A percentile compares a stretch with the other conserved stretches of the same genome.
These are phyloP conservation scores for Callipepla squamata DNA, from an alignment of 2,113 vertebrate species.

Conservation along the genomic window DNA sequence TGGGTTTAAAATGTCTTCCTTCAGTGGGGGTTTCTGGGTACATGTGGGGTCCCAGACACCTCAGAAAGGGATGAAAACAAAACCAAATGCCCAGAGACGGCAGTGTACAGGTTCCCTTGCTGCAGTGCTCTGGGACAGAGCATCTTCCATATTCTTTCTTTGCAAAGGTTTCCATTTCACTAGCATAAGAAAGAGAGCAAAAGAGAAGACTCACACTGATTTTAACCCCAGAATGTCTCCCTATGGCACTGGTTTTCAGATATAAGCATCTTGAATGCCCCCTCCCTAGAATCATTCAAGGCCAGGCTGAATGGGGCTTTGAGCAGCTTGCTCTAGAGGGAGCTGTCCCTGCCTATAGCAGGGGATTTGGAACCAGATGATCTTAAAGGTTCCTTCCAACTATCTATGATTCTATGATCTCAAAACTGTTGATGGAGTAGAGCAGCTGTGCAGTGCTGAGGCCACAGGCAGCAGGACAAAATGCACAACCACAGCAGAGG, in stretches of 20 bases:
- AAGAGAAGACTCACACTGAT: background rate
- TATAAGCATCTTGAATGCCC: background rate
- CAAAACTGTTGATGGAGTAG: background rate
- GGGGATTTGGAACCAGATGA: too few relatives aligned
- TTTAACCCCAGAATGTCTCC: background rate
- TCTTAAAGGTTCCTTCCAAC: too few relatives aligned
- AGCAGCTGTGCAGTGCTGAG: fast-evolving
- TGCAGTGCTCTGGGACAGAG: background rate
- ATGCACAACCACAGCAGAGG: background rate
- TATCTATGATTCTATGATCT: too few relatives aligned
- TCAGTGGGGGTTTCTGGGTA: background rate
- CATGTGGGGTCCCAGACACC: background rate
- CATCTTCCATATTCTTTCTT: background rate
- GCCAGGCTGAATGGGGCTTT: too few relatives aligned
- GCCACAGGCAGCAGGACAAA: background rate
- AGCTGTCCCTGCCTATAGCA: too few relatives aligned
- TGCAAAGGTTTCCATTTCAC: background rate
- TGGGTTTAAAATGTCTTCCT: background rate
- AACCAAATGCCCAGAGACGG: background rate
- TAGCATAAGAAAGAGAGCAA: background rate
- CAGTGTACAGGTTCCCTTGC: background rate
- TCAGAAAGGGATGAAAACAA: background rate
- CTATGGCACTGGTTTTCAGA: background rate
- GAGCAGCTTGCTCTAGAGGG: too few relatives aligned
- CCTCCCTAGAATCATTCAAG: too few relatives aligned